phyloP scores from a whole-genome alignment of 2,113 vertebrate species.

The Rhodinocichla rosea region DNA sequence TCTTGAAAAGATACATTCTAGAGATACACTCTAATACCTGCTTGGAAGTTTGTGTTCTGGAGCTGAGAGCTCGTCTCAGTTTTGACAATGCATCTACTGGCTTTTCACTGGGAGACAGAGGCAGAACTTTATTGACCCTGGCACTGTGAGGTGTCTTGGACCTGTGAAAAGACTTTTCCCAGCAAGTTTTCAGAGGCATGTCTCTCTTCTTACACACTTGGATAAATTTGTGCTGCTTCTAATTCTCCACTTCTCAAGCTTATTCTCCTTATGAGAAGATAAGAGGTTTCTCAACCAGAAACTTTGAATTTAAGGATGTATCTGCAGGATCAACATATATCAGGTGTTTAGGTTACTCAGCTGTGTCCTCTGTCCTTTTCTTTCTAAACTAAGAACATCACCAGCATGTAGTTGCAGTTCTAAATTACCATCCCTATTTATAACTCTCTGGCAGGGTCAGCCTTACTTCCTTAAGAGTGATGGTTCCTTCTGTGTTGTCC shows the following conservation, averaged over 20 bases:
- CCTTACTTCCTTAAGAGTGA: neutral
- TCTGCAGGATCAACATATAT: neutral
- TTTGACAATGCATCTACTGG: neutral
- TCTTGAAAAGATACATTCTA: neutral
- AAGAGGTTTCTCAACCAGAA: neutral
- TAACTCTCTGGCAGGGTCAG: conserved; percentile 24
- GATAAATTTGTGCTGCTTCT: neutral
- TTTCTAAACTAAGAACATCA: conserved; percentile 37
- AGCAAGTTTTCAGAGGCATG: neutral
- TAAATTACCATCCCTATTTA: conserved; percentile 49
- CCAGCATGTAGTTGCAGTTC: neutral
- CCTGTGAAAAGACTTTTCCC: neutral
- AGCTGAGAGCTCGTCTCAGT: neutral
- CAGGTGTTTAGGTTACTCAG: neutral
- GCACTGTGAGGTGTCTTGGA: neutral
- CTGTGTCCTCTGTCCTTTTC: conserved; percentile 1
- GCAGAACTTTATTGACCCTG: neutral
- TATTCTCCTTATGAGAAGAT: neutral
- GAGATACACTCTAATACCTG: neutral
- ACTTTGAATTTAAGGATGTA: neutral
- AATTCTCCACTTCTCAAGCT: neutral
- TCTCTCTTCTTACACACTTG: neutral
- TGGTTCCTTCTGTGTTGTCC: neutral
- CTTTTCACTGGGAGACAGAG: neutral
- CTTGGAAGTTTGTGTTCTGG: neutral